Evolutionary conservation across 2,113 vertebrate genomes (phyloP).

Genomic region (Hemiscyllium ocellatum): DNA sequence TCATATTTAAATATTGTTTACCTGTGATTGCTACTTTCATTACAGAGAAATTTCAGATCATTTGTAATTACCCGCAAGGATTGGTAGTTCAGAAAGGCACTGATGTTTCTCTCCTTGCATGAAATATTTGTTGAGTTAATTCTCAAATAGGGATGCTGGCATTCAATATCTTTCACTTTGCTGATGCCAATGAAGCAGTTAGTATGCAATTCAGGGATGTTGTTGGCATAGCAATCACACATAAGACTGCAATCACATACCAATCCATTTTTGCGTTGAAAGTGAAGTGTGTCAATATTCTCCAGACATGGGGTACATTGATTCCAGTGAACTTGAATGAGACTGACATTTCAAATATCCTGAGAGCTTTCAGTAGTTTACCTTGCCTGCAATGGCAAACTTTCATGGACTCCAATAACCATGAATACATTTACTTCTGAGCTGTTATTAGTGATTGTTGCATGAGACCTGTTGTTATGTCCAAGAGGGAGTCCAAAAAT

Average conservation of each 20-base stretch:
- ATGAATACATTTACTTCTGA: not conserved
- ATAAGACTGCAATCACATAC: too few relatives aligned
- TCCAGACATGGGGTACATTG: not conserved
- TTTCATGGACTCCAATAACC: not conserved
- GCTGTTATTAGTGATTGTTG: not conserved
- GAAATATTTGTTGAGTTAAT: too few relatives aligned
- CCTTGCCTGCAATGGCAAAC: not conserved
- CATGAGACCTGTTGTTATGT: not conserved
- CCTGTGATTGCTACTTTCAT: conserved; percentile 16
- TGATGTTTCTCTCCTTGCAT: too few relatives aligned
- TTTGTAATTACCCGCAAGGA: not conserved
- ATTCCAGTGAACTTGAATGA: not conserved
- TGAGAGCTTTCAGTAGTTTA: not conserved
- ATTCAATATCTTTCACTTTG: too few relatives aligned
- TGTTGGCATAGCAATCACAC: too few relatives aligned
- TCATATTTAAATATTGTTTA: conserved; percentile 10
- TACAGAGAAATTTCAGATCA: not conserved
- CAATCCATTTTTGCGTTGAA: too few relatives aligned
- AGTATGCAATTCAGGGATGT: too few relatives aligned
- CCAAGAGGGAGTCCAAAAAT: not conserved
- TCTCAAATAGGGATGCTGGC: too few relatives aligned
- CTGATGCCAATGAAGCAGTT: too few relatives aligned
- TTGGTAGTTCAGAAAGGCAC: too few relatives aligned
- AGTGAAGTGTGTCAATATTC: too few relatives aligned
- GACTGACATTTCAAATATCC: not conserved